Conservation (phyloP, 2,797 vertebrate species). For the Pangasius mekongensis region DNA sequence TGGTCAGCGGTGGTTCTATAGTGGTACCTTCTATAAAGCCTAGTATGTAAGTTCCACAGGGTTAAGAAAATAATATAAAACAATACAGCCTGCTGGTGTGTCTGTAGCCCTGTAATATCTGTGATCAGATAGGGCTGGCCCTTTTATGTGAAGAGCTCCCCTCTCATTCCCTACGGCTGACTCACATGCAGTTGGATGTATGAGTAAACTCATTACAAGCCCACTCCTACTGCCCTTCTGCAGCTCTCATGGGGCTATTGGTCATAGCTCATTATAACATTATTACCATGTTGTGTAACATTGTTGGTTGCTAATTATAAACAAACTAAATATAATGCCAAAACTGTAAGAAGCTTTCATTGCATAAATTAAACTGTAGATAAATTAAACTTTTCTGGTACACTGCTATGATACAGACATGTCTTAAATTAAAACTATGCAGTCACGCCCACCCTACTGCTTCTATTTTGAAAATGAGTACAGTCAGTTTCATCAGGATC, state of each 20-base stretch:
- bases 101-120: not conserved
- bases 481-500: not conserved
- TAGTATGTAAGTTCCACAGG: not conserved
- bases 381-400: not conserved
- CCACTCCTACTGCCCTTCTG: slow-evolving; percentile 10
- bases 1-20: not conserved
- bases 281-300: slow-evolving; percentile 30
- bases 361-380: not conserved
- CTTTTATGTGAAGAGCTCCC: not conserved
- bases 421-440: not conserved
- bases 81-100: not conserved
- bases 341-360: not conserved
- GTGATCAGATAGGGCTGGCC: not conserved
- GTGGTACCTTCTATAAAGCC: not conserved
- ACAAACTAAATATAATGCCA: not conserved
- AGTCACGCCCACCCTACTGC: not conserved
- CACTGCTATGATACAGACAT: not conserved
- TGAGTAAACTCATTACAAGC: slow-evolving; percentile 21
- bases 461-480: not conserved
- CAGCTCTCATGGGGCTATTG: not conserved
- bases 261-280: slow-evolving; percentile 35
- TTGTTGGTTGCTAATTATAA: slow-evolving; percentile 17
- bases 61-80: not conserved
- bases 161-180: slow-evolving; percentile 13
- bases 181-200: slow-evolving; percentile 24